A percentile compares a stretch with the other conserved stretches of the same genome.
Evolutionary conservation across 2,888 invertebrate genomes (phyloP).

Genomic region (Volucella bombylans): DNA sequence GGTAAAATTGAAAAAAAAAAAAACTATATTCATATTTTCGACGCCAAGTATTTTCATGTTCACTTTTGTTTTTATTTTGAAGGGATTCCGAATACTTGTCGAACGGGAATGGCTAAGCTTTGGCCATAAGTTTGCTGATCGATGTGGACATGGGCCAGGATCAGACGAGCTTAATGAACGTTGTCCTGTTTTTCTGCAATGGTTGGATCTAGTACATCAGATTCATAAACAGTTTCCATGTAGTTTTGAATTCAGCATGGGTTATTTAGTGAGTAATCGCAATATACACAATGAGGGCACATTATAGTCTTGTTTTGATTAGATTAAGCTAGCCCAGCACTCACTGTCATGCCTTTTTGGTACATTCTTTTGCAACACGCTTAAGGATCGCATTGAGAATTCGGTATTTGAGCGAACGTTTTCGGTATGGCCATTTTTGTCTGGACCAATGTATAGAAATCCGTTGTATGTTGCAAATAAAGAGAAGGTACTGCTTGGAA

Average conservation of each 20-base stretch:
- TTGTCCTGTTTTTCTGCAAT: conserved; percentile 98
- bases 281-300: neutral
- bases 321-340: conserved; percentile 97
- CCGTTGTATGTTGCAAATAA: conserved; percentile 88
- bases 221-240: conserved; percentile 93
- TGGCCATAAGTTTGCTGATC: conserved; percentile 98
- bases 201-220: conserved; percentile 98
- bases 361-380: conserved; percentile 96
- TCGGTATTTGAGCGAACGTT: conserved; percentile 88
- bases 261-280: conserved; percentile 89
- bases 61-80: conserved; percentile 69
- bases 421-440: conserved; percentile 94
- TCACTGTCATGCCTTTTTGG: conserved; percentile 98
- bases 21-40: conserved; percentile 3
- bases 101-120: conserved; percentile 99
- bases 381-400: conserved; percentile 87
- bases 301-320: conserved; percentile 76
- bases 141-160: conserved; percentile 92
- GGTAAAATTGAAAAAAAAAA: conserved; percentile 82
- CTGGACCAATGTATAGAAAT: conserved; percentile 91
- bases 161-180: conserved; percentile 96
- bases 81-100: conserved; percentile 96
- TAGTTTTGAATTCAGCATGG: conserved; percentile 97
- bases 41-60: conserved; percentile 9
- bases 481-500: conserved; percentile 78